These are phyloP conservation scores for Pilophorus perplexus DNA, from an alignment of 2,888 invertebrate species.

Conservation along the genomic window DNA sequence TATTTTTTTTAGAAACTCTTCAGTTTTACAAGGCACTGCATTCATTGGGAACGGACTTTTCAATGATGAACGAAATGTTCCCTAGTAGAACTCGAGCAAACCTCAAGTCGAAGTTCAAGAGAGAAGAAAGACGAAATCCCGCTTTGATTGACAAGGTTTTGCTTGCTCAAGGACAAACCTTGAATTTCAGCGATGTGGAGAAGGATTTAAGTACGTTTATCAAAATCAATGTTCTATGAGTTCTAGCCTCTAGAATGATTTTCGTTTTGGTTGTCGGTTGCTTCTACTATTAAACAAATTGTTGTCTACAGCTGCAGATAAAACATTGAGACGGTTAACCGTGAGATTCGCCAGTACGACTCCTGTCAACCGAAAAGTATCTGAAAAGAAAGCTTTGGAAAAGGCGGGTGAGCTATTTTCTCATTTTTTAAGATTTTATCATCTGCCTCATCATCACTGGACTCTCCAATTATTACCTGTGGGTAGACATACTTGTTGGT, in stretches of 20 bases:
- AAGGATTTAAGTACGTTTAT: constrained; percentile 54
- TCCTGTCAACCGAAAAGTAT: too few relatives aligned
- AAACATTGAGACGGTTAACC: constrained; percentile 12
- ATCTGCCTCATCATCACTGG: too few relatives aligned
- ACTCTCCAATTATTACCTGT: too few relatives aligned
- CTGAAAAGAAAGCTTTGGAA: too few relatives aligned
- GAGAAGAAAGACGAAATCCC: constrained; percentile 79
- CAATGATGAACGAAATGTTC: constrained; percentile 80
- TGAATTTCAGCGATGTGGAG: constrained; percentile 64
- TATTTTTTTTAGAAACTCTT: constrained; percentile 65
- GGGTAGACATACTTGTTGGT: too few relatives aligned
- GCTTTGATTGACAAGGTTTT: constrained; percentile 72
- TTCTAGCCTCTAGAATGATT: too few relatives aligned
- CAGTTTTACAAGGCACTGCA: constrained; percentile 88
- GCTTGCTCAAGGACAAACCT: constrained; percentile 62
- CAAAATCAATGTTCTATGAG: too few relatives aligned
- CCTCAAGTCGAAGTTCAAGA: constrained; percentile 88
- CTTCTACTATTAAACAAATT: background rate
- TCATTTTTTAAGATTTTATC: too few relatives aligned
- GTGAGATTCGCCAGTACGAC: too few relatives aligned
- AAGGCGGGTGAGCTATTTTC: too few relatives aligned
- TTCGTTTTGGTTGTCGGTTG: background rate
- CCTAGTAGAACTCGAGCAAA: constrained; percentile 75
- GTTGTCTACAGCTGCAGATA: constrained; percentile 2
- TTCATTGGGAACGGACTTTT: constrained; percentile 88